Evolutionary conservation across 53 echinoderm and acorn worm genomes (phyloP).

Genomic region (Echinarachnius parma): DNA sequence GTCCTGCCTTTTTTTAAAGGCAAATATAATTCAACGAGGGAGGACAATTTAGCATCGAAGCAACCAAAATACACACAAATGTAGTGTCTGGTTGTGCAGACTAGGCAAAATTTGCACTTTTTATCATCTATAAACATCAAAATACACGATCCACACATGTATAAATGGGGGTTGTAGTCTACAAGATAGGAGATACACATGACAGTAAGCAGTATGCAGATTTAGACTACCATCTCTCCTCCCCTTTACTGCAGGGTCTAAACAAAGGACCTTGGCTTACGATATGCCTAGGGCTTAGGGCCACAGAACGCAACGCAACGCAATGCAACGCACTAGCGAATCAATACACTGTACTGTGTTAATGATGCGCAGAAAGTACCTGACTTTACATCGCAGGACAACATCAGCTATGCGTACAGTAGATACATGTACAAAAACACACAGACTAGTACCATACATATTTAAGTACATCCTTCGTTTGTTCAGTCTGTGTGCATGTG

Average conservation of each 20-base stretch:
- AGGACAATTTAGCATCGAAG: no score
- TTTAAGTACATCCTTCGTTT: not conserved
- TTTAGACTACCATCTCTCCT: not conserved
- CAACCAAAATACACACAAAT: no score
- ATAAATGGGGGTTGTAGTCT: no score
- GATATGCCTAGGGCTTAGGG: constrained; percentile 35
- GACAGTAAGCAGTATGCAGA: no score
- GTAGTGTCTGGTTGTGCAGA: no score
- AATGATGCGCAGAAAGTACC: constrained; percentile 26
- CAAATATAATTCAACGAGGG: no score
- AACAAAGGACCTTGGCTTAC: constrained; percentile 55
- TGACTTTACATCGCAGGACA: constrained; percentile 34
- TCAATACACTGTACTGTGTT: constrained; percentile 44
- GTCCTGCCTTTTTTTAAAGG: no score
- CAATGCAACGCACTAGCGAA: constrained; percentile 43
- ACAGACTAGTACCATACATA: not conserved
- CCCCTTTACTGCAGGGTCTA: constrained; percentile 33
- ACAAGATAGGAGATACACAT: no score
- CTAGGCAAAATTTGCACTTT: no score
- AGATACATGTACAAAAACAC: constrained; percentile 7
- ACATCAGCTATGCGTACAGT: not conserved
- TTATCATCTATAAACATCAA: no score
- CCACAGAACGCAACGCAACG: no score
- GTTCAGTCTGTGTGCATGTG: not conserved
- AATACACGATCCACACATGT: no score